Percentiles rank a stretch among this genome's conserved stretches.
phyloP scores from a whole-genome alignment of 1,140 invertebrate genomes.

The Drosophila tani region DNA sequence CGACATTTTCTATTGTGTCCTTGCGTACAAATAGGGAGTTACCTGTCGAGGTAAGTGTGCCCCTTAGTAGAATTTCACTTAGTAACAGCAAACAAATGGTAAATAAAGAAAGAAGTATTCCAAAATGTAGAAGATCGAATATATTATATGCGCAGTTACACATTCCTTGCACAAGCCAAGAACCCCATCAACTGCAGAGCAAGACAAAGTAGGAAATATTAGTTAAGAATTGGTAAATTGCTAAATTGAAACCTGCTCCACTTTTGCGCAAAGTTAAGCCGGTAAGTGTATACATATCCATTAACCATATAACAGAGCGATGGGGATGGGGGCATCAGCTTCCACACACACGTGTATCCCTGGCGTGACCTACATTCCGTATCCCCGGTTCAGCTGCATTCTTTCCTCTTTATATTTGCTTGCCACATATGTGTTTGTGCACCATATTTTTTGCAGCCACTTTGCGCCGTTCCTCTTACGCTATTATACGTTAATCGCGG shows the following conservation, averaged over 20 bases:
- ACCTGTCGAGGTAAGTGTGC: neutral
- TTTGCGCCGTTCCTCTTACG: conserved; percentile 53
- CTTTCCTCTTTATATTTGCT: conserved; percentile 34
- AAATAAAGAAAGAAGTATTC: too few species aligned
- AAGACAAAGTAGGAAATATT: neutral
- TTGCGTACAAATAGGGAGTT: conserved; percentile 1
- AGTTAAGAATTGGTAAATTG: conserved; percentile 9
- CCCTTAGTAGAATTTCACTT: neutral
- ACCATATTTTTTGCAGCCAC: conserved; percentile 38
- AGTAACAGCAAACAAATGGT: neutral
- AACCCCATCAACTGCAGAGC: too few species aligned
- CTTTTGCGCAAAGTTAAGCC: neutral
- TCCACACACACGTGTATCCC: conserved; percentile 31
- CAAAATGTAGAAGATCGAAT: too few species aligned
- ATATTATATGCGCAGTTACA: too few species aligned
- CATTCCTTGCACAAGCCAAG: neutral
- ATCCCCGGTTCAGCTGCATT: conserved; percentile 14
- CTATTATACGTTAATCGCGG: conserved; percentile 76
- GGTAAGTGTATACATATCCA: conserved; percentile 19
- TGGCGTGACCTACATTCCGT: conserved; percentile 67
- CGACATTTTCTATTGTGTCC: conserved; percentile 55
- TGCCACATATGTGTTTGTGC: conserved; percentile 31
- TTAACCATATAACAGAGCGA: neutral
- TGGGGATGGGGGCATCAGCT: neutral
- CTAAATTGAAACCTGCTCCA: conserved; percentile 5